phyloP scores from a whole-genome alignment of 2,888 invertebrate genomes.

The Ichneumoninae sp. region DNA sequence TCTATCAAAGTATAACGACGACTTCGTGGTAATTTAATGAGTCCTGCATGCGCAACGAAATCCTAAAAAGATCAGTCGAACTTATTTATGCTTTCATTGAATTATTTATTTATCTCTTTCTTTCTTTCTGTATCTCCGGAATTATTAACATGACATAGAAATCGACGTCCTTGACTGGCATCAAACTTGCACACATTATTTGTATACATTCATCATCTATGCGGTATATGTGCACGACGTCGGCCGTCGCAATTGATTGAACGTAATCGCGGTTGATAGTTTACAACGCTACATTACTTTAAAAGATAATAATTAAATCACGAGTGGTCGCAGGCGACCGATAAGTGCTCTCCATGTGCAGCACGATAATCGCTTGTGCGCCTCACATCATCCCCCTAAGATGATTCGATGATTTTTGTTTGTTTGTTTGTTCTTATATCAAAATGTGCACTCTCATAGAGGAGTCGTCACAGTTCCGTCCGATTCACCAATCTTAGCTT shows the following conservation, averaged over 20 bases:
- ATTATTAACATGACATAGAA: conserved; percentile 53
- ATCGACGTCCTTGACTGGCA: conserved; percentile 20
- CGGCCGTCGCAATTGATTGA: conserved; percentile 34
- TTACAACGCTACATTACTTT: conserved; percentile 37
- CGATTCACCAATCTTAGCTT: not conserved
- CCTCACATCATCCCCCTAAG: conserved; percentile 23
- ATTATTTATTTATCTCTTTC: conserved; percentile 39
- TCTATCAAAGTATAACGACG: conserved; percentile 81
- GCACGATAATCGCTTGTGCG: conserved; percentile 55
- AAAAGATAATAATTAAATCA: conserved; percentile 34
- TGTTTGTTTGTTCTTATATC: not conserved
- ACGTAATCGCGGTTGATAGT: conserved; percentile 33
- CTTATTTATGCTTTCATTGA: not conserved
- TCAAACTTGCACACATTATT: conserved; percentile 32
- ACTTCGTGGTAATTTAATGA: conserved; percentile 62
- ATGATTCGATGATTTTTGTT: conserved; percentile 34
- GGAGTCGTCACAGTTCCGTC: conserved; percentile 3
- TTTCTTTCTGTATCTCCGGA: conserved; percentile 27
- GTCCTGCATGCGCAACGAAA: conserved; percentile 42
- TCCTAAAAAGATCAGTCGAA: conserved; percentile 24
- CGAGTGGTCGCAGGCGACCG: conserved; percentile 2
- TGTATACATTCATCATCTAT: conserved; percentile 32
- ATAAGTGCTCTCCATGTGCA: conserved; percentile 1
- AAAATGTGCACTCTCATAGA: conserved; percentile 7
- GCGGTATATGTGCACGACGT: conserved; percentile 23